Conservation (phyloP, 2,888 invertebrate genomes). For the Mycalesis mineus region DNA sequence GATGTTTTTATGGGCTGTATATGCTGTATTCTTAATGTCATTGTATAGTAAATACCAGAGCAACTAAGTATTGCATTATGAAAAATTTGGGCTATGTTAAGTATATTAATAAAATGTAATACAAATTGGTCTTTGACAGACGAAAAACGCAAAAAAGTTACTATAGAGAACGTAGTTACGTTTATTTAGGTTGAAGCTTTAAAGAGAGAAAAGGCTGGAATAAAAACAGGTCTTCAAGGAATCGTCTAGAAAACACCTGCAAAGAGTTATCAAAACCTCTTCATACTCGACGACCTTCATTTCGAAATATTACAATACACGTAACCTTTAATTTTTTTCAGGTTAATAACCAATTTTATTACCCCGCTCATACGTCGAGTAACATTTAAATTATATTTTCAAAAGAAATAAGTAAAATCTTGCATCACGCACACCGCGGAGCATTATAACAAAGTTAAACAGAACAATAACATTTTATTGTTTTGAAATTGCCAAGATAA, state of each 20-base stretch:
- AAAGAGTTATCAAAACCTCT: neutral
- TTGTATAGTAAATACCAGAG: no score
- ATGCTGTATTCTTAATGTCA: no score
- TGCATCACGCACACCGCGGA: neutral
- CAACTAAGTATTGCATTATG: no score
- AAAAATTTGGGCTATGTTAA: no score
- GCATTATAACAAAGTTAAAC: conserved; percentile 11
- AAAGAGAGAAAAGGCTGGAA: no score
- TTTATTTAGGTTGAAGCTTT: no score
- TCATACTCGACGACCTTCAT: neutral
- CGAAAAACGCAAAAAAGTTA: no score
- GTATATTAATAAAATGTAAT: no score
- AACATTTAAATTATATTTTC: neutral
- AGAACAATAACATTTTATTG: conserved; percentile 20
- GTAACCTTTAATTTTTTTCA: neutral
- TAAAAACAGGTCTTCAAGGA: no score
- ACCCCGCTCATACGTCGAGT: neutral
- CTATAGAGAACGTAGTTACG: no score
- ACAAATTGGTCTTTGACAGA: no score
- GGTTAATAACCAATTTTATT: neutral
- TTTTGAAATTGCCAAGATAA: conserved; percentile 17
- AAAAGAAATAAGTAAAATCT: conserved; percentile 3
- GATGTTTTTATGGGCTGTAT: neutral
- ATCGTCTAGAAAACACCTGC: no score
- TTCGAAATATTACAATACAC: neutral